Evolutionary conservation across 1,140 invertebrate species (phyloP).

Genomic region (Pseudomyrmex concolor): DNA sequence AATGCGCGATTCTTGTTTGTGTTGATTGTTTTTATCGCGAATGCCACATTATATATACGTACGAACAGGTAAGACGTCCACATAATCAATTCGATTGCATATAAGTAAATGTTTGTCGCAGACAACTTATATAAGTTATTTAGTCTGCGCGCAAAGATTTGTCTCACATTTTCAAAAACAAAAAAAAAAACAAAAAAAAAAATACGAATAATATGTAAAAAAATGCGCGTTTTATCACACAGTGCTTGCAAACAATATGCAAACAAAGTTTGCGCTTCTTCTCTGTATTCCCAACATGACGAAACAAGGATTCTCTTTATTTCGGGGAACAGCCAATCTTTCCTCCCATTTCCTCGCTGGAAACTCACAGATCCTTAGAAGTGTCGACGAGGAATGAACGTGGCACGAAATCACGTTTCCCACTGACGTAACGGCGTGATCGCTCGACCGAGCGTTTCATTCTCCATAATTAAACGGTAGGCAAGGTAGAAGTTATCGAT

Average conservation of each 20-base stretch:
- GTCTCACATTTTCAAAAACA: background rate
- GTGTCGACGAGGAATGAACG: constrained; percentile 2
- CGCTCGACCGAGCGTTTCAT: constrained; percentile 46
- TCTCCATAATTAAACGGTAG: constrained; percentile 59
- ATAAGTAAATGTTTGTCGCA: constrained; percentile 9
- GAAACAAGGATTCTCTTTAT: too few relatives aligned
- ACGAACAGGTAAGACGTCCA: background rate
- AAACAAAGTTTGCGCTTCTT: too few relatives aligned
- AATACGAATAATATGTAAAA: too few relatives aligned
- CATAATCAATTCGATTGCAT: background rate
- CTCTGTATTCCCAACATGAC: too few relatives aligned
- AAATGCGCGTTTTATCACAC: too few relatives aligned
- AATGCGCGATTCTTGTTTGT: constrained; percentile 28
- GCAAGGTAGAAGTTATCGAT: constrained; percentile 57
- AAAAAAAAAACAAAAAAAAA: too few relatives aligned
- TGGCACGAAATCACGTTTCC: constrained; percentile 35
- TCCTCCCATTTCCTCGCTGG: background rate
- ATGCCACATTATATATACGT: background rate
- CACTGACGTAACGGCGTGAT: constrained; percentile 55
- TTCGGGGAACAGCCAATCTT: too few relatives aligned
- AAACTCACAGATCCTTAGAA: constrained; percentile 7
- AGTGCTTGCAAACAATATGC: too few relatives aligned
- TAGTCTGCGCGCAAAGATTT: background rate
- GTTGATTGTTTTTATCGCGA: background rate
- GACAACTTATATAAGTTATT: background rate